Evolutionary conservation across 2,113 vertebrate genomes (phyloP).

Genomic region (pig (Sus scrofa)): DNA sequence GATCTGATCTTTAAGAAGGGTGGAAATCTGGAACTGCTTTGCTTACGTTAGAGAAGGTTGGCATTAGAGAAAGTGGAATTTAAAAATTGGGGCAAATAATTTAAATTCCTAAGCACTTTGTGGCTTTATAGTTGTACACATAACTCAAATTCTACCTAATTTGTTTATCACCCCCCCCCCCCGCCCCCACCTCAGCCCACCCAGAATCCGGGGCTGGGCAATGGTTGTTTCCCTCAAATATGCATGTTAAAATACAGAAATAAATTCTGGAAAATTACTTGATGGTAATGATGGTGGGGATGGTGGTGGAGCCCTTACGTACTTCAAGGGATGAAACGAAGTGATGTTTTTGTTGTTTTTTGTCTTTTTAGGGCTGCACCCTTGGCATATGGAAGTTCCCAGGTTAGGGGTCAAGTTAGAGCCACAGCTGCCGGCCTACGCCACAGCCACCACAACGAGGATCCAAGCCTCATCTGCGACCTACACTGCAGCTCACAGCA

Average conservation of each 20-base stretch:
- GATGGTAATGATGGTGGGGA: not conserved
- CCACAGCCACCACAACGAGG: no score
- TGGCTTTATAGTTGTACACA: not conserved
- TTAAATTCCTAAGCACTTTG: slow-evolving; percentile 51
- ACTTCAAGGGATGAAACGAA: not conserved
- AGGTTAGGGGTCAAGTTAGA: no score
- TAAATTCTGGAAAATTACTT: not conserved
- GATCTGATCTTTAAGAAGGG: not conserved
- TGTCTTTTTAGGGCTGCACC: no score
- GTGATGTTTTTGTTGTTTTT: not conserved
- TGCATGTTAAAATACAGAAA: slow-evolving; percentile 1
- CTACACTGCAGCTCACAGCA: no score
- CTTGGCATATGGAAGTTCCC: no score
- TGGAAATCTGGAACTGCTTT: not conserved
- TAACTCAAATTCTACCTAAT: not conserved
- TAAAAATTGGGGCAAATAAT: not conserved
- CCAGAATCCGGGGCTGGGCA: not conserved
- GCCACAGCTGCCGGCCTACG: no score
- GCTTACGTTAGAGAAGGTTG: slow-evolving; percentile 50
- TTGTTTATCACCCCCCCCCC: not conserved
- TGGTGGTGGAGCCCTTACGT: not conserved
- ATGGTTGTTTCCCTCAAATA: not conserved
- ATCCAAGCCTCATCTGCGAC: no score
- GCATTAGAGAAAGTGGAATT: slow-evolving; percentile 7
- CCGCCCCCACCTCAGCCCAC: not conserved